Percentiles rank a stretch among this genome's conserved stretches.
Evolutionary conservation across 2,888 invertebrate genomes (phyloP).

Genomic region (Zelleria hepariella): DNA sequence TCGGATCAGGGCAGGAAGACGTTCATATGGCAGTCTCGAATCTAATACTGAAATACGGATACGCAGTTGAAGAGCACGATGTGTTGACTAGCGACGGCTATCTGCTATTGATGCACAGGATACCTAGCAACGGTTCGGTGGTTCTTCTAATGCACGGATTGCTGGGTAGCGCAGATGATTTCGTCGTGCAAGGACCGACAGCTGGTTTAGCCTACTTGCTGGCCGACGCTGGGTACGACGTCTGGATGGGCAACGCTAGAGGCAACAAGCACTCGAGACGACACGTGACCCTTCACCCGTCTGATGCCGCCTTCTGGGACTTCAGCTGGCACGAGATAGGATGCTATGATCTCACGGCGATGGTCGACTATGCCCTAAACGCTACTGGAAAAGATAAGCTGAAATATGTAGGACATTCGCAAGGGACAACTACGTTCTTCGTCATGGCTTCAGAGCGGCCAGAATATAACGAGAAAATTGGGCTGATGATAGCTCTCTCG

Average conservation of each 20-base stretch:
- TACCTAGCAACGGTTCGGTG: conserved; percentile 33
- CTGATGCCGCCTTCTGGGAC: conserved; percentile 71
- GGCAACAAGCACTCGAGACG: conserved; percentile 78
- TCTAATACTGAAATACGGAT: conserved; percentile 38
- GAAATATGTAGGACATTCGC: conserved; percentile 80
- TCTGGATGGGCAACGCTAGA: conserved; percentile 85
- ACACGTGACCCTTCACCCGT: conserved; percentile 52
- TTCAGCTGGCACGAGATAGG: conserved; percentile 89
- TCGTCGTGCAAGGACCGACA: conserved; percentile 35
- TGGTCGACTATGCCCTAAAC: conserved; percentile 79
- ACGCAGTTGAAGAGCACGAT: conserved; percentile 30
- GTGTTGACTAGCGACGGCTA: conserved; percentile 43
- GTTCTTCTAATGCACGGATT: conserved; percentile 53
- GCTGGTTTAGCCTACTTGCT: conserved; percentile 55
- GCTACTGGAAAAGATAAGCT: conserved; percentile 48
- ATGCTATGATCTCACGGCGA: conserved; percentile 81
- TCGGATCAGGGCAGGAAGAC: conserved; percentile 34
- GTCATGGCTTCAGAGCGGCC: conserved; percentile 67
- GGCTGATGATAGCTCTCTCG: conserved; percentile 67
- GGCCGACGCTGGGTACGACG: conserved; percentile 76
- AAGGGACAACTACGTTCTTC: conserved; percentile 74
- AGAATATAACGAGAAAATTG: conserved; percentile 70
- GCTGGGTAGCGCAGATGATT: conserved; percentile 46
- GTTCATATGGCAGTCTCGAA: conserved; percentile 24
- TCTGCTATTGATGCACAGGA: conserved; percentile 34